phyloP scores from a whole-genome alignment of 2,888 invertebrate species.

The Sisyra nigra region DNA sequence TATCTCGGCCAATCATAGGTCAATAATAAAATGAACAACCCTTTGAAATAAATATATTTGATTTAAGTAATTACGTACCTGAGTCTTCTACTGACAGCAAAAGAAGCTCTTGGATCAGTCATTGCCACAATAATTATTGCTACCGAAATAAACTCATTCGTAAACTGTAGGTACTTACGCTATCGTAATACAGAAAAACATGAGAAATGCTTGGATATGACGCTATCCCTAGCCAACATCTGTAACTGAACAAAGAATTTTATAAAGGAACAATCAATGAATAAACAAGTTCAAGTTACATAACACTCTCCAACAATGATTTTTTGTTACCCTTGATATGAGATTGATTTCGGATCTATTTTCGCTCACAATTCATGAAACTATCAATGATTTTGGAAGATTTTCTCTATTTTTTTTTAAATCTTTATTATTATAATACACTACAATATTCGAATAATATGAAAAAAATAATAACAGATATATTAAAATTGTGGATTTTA shows the following conservation, averaged over 20 bases:
- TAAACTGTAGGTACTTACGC: slow-evolving; percentile 45
- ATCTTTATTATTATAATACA: too few species aligned
- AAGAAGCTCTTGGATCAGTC: slow-evolving; percentile 31
- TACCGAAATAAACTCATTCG: slow-evolving; percentile 50
- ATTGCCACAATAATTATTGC: slow-evolving; percentile 59
- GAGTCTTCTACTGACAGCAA: slow-evolving; percentile 26
- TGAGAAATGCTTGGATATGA: slow-evolving; percentile 41
- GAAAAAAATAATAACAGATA: too few species aligned
- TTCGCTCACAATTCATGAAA: too few species aligned
- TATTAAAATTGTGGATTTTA: too few species aligned
- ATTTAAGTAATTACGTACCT: background rate
- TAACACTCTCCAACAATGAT: too few species aligned
- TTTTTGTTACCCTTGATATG: too few species aligned
- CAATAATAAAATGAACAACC: slow-evolving; percentile 20
- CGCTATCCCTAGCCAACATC: slow-evolving; percentile 30
- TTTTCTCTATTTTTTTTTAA: too few species aligned
- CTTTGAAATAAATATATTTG: background rate
- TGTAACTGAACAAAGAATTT: slow-evolving; percentile 19
- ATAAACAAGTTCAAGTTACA: background rate
- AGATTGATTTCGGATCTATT: too few species aligned
- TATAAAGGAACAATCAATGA: slow-evolving; percentile 22
- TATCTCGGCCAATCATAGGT: slow-evolving; percentile 36
- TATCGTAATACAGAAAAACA: slow-evolving; percentile 40
- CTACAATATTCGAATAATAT: too few species aligned
- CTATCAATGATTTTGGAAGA: too few species aligned